These are phyloP conservation scores for Antheraea assamensis DNA, from an alignment of 2,888 invertebrate genomes.

Conservation along the genomic window DNA sequence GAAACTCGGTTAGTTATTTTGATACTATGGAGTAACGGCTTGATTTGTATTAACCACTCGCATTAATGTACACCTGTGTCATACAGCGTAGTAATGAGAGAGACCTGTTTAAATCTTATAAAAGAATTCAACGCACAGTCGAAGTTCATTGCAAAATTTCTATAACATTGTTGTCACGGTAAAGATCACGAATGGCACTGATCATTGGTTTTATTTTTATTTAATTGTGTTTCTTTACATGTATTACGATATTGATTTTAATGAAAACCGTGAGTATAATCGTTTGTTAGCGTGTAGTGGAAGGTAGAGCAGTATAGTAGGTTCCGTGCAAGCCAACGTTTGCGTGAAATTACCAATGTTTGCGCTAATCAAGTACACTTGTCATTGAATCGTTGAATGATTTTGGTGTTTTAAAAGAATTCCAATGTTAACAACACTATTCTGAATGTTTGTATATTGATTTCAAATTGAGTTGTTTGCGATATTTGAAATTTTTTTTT, in stretches of 20 bases:
- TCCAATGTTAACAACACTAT: too few relatives aligned
- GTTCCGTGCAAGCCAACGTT: too few relatives aligned
- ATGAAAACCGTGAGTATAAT: not conserved
- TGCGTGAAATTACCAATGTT: too few relatives aligned
- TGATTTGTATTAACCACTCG: not conserved
- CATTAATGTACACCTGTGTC: not conserved
- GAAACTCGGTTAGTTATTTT: not conserved
- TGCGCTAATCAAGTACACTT: too few relatives aligned
- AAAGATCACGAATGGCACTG: not conserved
- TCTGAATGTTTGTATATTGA: too few relatives aligned
- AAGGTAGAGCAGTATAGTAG: too few relatives aligned
- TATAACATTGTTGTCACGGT: not conserved
- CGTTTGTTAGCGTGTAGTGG: not conserved
- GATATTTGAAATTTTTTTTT: too few relatives aligned
- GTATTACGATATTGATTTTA: not conserved
- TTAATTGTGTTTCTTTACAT: not conserved
- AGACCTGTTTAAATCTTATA: constrained; percentile 11
- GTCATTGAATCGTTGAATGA: too few relatives aligned
- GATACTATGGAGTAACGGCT: not conserved
- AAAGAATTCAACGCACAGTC: constrained; percentile 24
- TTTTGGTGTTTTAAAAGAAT: too few relatives aligned
- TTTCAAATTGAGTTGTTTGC: too few relatives aligned
- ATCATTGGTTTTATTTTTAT: not conserved
- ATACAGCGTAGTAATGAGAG: not conserved
- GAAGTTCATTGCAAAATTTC: constrained; percentile 4